A percentile compares a stretch with the other conserved stretches of the same genome.
Evolutionary conservation across 1,140 invertebrate genomes (phyloP).

Genomic region (Lasioglossum albipes): DNA sequence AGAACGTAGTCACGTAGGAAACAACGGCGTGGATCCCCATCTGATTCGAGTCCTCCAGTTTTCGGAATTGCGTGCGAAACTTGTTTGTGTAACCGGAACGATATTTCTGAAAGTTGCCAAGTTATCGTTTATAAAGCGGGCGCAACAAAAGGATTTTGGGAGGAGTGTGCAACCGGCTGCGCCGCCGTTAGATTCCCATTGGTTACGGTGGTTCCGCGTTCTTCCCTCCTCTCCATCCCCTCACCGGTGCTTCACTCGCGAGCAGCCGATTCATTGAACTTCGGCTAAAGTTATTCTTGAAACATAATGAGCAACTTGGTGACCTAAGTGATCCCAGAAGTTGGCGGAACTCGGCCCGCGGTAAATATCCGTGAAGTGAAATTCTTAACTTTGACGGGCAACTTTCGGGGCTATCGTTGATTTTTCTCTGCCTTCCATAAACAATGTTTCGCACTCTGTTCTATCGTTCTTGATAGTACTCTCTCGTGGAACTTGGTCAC

Average conservation of each 20-base stretch:
- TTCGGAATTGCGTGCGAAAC: neutral
- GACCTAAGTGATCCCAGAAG: conserved; percentile 49
- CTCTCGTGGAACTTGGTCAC: neutral
- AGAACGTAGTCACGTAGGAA: neutral
- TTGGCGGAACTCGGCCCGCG: conserved; percentile 37
- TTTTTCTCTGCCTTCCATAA: neutral
- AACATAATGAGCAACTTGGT: conserved; percentile 50
- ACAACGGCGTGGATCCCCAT: neutral
- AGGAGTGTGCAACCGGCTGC: neutral
- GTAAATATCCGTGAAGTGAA: conserved; percentile 42
- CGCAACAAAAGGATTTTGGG: neutral
- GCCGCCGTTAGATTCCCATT: conserved; percentile 1
- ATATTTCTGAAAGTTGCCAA: neutral
- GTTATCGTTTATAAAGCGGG: neutral
- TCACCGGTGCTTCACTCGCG: conserved; percentile 1
- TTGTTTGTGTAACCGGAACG: neutral
- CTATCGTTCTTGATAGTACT: neutral
- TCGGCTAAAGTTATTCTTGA: conserved; percentile 45
- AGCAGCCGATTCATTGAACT: conserved; percentile 43
- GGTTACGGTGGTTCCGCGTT: neutral
- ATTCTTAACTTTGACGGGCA: conserved; percentile 38
- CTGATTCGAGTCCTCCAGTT: neutral
- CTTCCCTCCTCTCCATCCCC: neutral
- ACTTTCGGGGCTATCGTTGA: conserved; percentile 16
- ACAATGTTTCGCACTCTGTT: neutral